Percentiles rank a stretch among this genome's conserved stretches.
Conservation (phyloP, 92 coral and sea anemone genomes). For the Heliopora coerulea region DNA sequence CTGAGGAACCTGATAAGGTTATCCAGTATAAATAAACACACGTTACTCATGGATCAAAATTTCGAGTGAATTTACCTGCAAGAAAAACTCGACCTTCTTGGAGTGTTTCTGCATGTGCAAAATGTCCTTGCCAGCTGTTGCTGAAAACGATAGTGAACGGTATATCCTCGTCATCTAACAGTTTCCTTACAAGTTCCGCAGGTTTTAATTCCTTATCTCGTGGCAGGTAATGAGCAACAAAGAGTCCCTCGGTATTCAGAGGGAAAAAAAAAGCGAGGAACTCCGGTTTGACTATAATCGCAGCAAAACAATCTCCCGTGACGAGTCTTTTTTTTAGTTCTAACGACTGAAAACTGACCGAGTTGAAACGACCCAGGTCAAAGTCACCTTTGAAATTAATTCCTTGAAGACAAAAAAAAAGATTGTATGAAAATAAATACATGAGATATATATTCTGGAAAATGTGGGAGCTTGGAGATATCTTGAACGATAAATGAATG, state of each 20-base stretch:
- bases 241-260: slow-evolving; percentile 8
- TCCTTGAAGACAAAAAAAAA: background rate
- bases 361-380: background rate
- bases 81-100: slow-evolving; percentile 29
- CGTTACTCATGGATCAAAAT: too few relatives aligned
- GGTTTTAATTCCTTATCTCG: background rate
- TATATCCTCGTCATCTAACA: slow-evolving; percentile 29
- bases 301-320: background rate
- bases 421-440: too few relatives aligned
- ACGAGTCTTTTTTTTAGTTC: slow-evolving; percentile 11
- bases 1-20: too few relatives aligned
- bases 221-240: background rate
- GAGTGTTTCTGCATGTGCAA: slow-evolving; percentile 25
- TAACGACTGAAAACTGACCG: slow-evolving; percentile 4
- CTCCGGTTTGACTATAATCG: background rate
- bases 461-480: too few relatives aligned
- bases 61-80: slow-evolving; percentile 33
- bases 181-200: background rate
- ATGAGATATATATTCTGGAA: too few relatives aligned
- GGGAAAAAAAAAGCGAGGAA: background rate
- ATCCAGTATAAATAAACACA: too few relatives aligned
- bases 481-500: too few relatives aligned
- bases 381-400: slow-evolving; percentile 21
- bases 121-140: slow-evolving; percentile 26
- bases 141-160: slow-evolving; percentile 4